These are phyloP conservation scores for Ceratina calcarata DNA, from an alignment of 1,140 invertebrate genomes.

Conservation along the genomic window DNA sequence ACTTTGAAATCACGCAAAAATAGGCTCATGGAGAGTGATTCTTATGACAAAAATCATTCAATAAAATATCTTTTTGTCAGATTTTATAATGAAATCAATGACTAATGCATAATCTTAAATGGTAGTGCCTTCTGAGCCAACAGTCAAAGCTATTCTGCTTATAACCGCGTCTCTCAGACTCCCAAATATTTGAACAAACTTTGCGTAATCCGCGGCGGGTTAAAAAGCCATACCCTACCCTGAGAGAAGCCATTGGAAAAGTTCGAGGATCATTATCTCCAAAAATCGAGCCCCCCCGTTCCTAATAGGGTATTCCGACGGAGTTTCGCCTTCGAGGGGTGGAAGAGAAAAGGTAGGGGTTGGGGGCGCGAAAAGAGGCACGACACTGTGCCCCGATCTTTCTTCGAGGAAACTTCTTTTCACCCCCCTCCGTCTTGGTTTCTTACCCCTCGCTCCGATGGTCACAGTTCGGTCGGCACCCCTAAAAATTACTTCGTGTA, in stretches of 20 bases:
- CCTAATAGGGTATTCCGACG: slow-evolving; percentile 41
- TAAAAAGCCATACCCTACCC: slow-evolving; percentile 25
- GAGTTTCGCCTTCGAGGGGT: slow-evolving; percentile 33
- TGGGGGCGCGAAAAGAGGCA: slow-evolving; percentile 31
- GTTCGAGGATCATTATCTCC: slow-evolving; percentile 48
- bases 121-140: too few species aligned
- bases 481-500: slow-evolving; percentile 61
- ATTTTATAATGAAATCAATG: too few species aligned
- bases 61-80: too few species aligned
- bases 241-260: slow-evolving; percentile 30
- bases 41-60: too few species aligned
- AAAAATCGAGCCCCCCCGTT: slow-evolving; percentile 37
- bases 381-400: slow-evolving; percentile 43
- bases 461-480: slow-evolving; percentile 63
- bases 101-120: too few species aligned
- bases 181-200: slow-evolving; percentile 20
- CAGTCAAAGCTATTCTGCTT: too few species aligned
- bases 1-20: too few species aligned
- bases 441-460: slow-evolving; percentile 30
- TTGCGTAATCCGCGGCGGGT: slow-evolving; percentile 18
- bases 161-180: too few species aligned
- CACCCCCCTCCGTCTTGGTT: background rate
- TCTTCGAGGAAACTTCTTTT: slow-evolving; percentile 38
- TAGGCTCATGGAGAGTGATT: too few species aligned
- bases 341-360: slow-evolving; percentile 2